Evolutionary conservation across 2,113 vertebrate species (phyloP), one percentile per base, ranked within the genome.

Genomic region (Pipra filicauda): DNA sequence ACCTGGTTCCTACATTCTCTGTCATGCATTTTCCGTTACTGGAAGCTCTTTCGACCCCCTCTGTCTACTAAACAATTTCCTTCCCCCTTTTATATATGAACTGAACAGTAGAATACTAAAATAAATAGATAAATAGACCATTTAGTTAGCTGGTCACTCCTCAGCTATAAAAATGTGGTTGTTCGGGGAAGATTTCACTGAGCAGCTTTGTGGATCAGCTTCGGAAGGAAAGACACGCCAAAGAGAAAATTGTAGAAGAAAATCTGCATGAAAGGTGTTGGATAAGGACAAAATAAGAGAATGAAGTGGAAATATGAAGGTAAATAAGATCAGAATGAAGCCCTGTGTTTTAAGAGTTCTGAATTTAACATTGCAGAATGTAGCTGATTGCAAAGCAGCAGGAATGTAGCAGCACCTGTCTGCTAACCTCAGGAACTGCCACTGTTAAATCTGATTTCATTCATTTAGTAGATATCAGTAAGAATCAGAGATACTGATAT

Each of bases 381-480:
- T 21, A 91, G 55, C 52, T 84, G 76, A 92, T 57, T 84, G 69
- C 61, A 91, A 81, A 96, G 54, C 71, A 89, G 64, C 46, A 84
- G 93, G 83, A 94, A 78, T 23, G 83, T 41, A 95, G 88, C 92
- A 96, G 35, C 91, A 96, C 58, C 93, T 97, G 93, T 91, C 95
- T 97, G 85, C 49, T 89, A 88, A 76, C 6, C 4, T 80, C 7
- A 7, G 49, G 80, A 94, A 93, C 35, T 88, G 39, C 55, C 41
- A 59, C 39, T 64, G 41, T 55, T 93, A 88, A 85, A 62, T 78
- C 70, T 82, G 0, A 69, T 91, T 85, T 88, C 27, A 58, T 69
- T 80, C 17, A 61, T 81, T 86, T 92, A 77, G 19, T 48, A 94
- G 59, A 16, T 27, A 94, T 28, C 5, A 13, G 43, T 77, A 82